Base-by-base conservation (phyloP, 2,888 invertebrate genomes). In the Phlogophora meticulosa region DNA sequence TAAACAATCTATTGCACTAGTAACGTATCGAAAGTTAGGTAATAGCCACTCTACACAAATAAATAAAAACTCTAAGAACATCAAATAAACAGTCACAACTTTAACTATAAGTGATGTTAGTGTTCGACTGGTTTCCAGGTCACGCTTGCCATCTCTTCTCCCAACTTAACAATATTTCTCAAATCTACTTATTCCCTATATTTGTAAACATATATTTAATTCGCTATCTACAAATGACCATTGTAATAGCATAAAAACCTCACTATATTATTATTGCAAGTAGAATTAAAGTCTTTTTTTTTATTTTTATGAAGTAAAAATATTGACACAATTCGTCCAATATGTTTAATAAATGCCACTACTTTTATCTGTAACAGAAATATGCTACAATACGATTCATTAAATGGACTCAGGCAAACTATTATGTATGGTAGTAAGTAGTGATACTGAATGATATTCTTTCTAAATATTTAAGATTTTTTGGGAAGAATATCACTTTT, bases 1-100 rank as follows among this genome's bases (percentile, higher is more conserved):
- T 34, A 69, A 72, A 72, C 59, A 70, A 68, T 75, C 77, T 82
- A 82, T 82, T 82, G 82, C 82, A 82, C 83, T 75, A 78, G 60
- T 74, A 78, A 70, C 78, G 69, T 46, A 63, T 48, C 51, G 68
- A 63, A 72, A 72, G 71, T 71, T 64, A 74, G 77, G 76, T 69
- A 81, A 76, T 78, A 72, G 70, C 61, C 82, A 77, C 28, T 28
- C 28, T 28, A 28, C 28, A 28, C 75, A 81, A 83, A 83, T 83
- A 81, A 82, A 83, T 78, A 77, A 67, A 66, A 70, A 64, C 65
- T 68, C 66, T 69, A 71, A 77, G 78, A 78, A 78, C 53, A 67
- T 71, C 78, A 73, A 77, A 66, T 57, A 76, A 58, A 64, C 57
- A 66, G 80, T 57, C 76, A 58, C 64, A 67, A 79, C 53, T 51